phyloP scores from a whole-genome alignment of 2,113 vertebrate species.

The Prolemur simus region DNA sequence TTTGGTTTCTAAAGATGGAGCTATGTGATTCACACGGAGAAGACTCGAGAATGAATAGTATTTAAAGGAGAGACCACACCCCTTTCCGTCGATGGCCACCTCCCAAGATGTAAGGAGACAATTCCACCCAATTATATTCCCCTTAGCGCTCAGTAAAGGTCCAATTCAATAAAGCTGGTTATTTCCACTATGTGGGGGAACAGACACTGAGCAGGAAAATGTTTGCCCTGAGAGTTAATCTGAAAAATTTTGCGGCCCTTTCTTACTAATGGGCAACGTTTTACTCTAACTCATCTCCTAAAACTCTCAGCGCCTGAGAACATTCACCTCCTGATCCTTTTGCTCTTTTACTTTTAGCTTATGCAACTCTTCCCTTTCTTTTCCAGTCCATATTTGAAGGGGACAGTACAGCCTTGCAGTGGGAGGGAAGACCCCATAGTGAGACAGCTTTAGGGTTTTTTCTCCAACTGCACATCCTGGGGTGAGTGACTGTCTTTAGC shows the following conservation, averaged over 20 bases:
- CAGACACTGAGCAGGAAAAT: neutral
- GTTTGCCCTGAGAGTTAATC: neutral
- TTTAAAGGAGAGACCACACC: neutral
- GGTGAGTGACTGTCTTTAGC: neutral
- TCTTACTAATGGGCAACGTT: neutral
- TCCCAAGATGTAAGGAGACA: neutral
- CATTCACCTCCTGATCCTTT: neutral
- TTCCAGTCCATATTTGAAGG: neutral
- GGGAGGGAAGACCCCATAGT: neutral
- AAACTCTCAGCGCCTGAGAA: neutral
- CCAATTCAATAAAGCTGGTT: neutral
- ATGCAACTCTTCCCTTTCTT: neutral
- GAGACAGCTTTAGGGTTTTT: neutral
- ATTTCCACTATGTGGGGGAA: neutral
- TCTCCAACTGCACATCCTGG: neutral
- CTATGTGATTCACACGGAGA: neutral
- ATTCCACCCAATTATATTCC: neutral
- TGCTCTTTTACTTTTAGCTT: neutral
- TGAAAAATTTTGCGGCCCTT: neutral
- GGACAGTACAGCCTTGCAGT: neutral
- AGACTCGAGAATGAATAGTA: neutral
- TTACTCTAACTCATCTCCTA: neutral
- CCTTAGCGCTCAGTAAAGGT: neutral
- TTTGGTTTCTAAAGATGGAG: conserved; percentile 34
- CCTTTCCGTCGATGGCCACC: neutral